A percentile compares a stretch with the other conserved stretches of the same genome.
These are phyloP conservation scores for Hyppa rectilinea DNA, from an alignment of 2,888 invertebrate genomes.

Conservation along the genomic window DNA sequence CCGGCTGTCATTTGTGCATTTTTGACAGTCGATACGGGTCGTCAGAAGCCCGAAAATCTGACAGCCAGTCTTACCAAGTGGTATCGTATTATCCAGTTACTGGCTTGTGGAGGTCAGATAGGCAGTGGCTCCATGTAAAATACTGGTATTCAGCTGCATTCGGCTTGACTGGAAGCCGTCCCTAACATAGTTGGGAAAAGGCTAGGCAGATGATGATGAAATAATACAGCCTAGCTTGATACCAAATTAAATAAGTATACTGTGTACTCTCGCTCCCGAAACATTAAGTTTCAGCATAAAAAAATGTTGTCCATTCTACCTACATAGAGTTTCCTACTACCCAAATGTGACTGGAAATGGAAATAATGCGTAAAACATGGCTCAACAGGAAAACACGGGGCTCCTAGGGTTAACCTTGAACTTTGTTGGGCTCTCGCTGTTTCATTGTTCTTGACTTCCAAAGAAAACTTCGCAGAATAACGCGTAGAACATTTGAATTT, in stretches of 20 bases:
- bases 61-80: too few species aligned
- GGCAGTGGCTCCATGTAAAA: too few species aligned
- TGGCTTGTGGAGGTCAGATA: too few species aligned
- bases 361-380: constrained; percentile 21
- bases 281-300: background rate
- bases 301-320: constrained; percentile 8
- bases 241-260: background rate
- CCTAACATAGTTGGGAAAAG: too few species aligned
- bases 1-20: too few species aligned
- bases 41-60: too few species aligned
- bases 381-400: constrained; percentile 17
- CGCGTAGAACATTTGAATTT: constrained; percentile 19
- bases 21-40: too few species aligned
- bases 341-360: constrained; percentile 30
- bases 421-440: constrained; percentile 29
- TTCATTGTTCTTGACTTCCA: constrained; percentile 50
- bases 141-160: too few species aligned
- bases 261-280: background rate
- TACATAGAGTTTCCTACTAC: background rate
- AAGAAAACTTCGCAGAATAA: constrained; percentile 45
- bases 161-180: too few species aligned
- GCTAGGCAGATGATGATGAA: too few species aligned
- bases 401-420: constrained; percentile 52
- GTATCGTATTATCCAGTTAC: too few species aligned
- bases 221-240: background rate